Evolutionary conservation across 2,113 vertebrate genomes (phyloP).

Genomic region (Cyanistes caeruleus): DNA sequence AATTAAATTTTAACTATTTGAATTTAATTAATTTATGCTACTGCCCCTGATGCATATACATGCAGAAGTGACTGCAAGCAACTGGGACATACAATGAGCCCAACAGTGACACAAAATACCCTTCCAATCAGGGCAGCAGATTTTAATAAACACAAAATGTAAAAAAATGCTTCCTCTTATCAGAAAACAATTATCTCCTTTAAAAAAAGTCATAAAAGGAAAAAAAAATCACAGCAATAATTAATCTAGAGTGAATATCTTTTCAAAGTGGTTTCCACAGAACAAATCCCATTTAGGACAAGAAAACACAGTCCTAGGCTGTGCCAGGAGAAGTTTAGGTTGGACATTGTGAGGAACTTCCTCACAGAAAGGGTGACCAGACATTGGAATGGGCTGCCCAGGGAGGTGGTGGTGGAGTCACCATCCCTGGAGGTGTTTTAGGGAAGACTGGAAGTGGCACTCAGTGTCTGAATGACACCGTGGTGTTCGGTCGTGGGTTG

Average conservation of each 20-base stretch:
- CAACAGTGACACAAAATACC: not conserved
- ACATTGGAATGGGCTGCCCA: not conserved
- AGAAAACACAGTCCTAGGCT: not conserved
- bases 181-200: not conserved
- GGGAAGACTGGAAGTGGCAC: rapidly evolving
- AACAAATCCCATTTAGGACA: not conserved
- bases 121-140: not conserved
- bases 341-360: not conserved
- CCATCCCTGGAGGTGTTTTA: rapidly evolving
- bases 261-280: not conserved
- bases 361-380: not conserved
- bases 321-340: rapidly evolving
- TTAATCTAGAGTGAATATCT: not conserved
- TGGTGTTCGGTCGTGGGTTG: rapidly evolving
- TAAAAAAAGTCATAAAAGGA: not conserved
- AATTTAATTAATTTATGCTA: conserved; percentile 23
- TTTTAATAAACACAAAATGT: not conserved
- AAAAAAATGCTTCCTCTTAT: not conserved
- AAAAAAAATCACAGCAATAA: not conserved
- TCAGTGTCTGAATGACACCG: rapidly evolving
- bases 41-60: not conserved
- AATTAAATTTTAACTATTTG: conserved; percentile 3
- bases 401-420: not conserved
- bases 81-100: not conserved
- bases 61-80: not conserved